Base-by-base conservation (phyloP, 2,888 invertebrate genomes). In the Scaptomyza tumidula region DNA sequence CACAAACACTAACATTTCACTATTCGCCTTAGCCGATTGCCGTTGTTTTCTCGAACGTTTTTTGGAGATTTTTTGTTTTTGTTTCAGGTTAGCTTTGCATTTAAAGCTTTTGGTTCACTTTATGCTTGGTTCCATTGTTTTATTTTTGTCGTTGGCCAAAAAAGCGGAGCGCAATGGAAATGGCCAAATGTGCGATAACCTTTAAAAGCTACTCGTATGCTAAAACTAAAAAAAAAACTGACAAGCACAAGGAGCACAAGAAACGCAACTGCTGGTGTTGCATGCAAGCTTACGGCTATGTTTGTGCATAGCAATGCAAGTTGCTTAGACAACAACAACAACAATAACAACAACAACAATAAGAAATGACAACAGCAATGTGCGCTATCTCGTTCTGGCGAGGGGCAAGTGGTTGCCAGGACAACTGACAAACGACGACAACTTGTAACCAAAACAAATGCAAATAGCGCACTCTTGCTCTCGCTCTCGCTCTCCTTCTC, bases 391-490 rank as follows among this genome's bases (percentile, higher is more conserved):
- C 64, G 27, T 43, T 75, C 61, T 61, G 14, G 50, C 57, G 7
- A 19, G 37, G 11, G 24, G 59, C 56, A 69, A 63, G 60, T 48
- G 58, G 80, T 86, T 84, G 72, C 81, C 72, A 65, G 65, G 85
- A 54, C 81, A 66, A 84, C 86, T 78, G 83, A 80, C 67, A 81
- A 78, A 75, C 77, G 68, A 58, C 78, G 70, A 85, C 85, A 83
- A 87, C 86, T 86, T 75, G 75, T 75, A 80, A 71, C 84, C 74
- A 80, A 80, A 80, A 71, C 72, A 86, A 86, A 84, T 88, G 86
- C 71, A 85, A 84, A 82, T 78, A 71, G 62, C 69, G 27, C 56
- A 35, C 56, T 43, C 52, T 14, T 49, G 63, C 4, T 57, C 50
- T 3, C 37, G 29, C 39, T 24, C 14, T 27, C 41, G 27, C 50